phyloP scores from a whole-genome alignment of 1,140 invertebrate genomes.

The Druon quercuslanigerum region DNA sequence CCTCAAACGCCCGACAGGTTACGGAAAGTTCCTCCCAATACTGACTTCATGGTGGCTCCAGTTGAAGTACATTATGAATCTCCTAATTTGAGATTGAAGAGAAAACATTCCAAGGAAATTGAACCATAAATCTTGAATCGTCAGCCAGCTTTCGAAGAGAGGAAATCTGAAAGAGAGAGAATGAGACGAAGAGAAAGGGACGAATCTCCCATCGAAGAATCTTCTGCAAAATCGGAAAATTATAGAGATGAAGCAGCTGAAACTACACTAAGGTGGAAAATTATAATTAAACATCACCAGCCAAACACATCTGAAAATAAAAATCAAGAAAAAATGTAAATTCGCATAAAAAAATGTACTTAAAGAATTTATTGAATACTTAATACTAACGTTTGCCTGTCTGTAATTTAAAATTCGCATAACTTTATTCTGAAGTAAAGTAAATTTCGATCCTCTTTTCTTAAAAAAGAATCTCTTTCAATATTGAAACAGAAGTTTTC shows the following conservation, averaged over 20 bases:
- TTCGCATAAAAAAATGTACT: background rate
- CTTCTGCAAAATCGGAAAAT: background rate
- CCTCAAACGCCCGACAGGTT: background rate
- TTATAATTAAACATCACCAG: slow-evolving; percentile 18
- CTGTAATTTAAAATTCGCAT: too few species aligned
- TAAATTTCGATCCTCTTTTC: too few species aligned
- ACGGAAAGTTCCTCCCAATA: too few species aligned
- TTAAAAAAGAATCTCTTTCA: background rate
- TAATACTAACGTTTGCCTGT: too few species aligned
- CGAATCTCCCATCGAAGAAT: background rate
- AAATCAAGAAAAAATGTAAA: background rate
- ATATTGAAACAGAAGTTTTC: background rate
- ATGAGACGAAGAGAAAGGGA: background rate
- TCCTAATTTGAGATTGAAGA: background rate
- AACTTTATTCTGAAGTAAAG: too few species aligned
- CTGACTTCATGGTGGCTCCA: too few species aligned
- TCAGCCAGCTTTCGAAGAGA: background rate
- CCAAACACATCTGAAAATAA: background rate
- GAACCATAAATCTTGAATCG: background rate
- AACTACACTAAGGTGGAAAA: slow-evolving; percentile 10
- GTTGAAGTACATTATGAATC: background rate
- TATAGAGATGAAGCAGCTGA: background rate
- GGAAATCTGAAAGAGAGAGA: background rate
- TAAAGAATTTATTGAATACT: background rate
- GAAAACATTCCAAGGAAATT: background rate